Evolutionary conservation across 2,797 vertebrate genomes (phyloP).

Genomic region (Melanotaenia boesemani): DNA sequence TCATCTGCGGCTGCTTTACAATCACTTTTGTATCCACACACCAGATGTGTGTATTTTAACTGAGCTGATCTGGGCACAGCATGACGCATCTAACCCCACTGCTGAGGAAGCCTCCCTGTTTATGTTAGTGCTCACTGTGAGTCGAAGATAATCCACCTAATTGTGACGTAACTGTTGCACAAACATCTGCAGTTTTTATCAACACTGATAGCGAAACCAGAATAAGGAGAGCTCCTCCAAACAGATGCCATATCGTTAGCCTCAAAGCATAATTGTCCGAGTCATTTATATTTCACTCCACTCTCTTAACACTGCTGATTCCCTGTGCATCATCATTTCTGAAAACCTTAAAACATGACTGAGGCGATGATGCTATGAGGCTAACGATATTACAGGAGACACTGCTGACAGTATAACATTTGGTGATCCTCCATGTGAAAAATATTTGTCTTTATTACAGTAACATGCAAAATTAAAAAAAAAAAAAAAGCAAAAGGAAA

Average conservation of each 20-base stretch:
- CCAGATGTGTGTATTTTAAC: background rate
- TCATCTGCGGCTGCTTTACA: too few relatives aligned
- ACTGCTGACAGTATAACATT: background rate
- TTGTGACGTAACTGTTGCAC: conserved; percentile 10
- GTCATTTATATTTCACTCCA: too few relatives aligned
- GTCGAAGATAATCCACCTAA: conserved; percentile 33
- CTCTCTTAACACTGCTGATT: too few relatives aligned
- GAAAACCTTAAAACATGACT: too few relatives aligned
- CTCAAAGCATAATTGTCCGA: too few relatives aligned
- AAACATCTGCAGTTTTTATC: conserved; percentile 38
- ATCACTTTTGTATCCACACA: background rate
- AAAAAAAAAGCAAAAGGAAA: background rate
- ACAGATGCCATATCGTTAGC: background rate
- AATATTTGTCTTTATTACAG: background rate
- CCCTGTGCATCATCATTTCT: too few relatives aligned
- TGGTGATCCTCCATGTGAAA: background rate
- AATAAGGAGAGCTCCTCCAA: conserved; percentile 7
- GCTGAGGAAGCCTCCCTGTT: conserved; percentile 23
- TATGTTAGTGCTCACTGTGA: conserved; percentile 12
- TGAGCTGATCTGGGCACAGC: too few relatives aligned
- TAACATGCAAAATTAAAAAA: background rate
- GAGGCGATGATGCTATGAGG: too few relatives aligned
- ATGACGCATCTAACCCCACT: background rate
- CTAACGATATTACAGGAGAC: background rate
- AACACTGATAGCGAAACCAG: conserved; percentile 16